phyloP scores from a whole-genome alignment of 1,140 invertebrate species.

The Pinna nobilis region DNA sequence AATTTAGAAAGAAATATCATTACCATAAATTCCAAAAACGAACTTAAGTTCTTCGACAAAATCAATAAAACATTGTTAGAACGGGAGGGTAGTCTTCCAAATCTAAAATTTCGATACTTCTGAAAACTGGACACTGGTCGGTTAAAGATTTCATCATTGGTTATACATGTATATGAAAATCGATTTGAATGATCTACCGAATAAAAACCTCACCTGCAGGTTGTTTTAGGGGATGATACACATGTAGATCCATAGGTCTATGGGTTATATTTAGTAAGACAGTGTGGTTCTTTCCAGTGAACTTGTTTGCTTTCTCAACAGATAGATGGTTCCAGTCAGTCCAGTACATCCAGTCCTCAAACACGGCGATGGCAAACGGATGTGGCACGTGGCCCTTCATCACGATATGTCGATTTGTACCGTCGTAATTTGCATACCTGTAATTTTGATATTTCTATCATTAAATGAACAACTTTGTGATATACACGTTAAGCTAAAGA shows the following conservation, averaged over 20 bases:
- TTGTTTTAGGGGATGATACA: constrained; percentile 89
- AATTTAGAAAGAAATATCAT: too few species aligned
- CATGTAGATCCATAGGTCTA: constrained; percentile 93
- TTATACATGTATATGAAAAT: too few species aligned
- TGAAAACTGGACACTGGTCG: background rate
- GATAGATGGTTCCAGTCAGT: constrained; percentile 94
- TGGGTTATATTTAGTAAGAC: constrained; percentile 95
- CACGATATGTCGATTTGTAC: constrained; percentile 82
- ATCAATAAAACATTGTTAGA: too few species aligned
- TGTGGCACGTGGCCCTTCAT: constrained; percentile 83
- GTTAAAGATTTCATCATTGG: background rate
- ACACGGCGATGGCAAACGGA: constrained; percentile 94
- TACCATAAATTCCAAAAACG: too few species aligned
- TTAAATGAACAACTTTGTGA: too few species aligned
- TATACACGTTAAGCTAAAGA: too few species aligned
- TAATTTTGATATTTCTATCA: too few species aligned
- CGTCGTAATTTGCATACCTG: constrained; percentile 86
- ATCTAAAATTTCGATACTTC: too few species aligned
- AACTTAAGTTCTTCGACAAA: too few species aligned
- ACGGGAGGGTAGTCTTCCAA: background rate
- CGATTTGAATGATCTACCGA: background rate
- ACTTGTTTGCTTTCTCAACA: constrained; percentile 97
- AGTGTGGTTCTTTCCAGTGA: constrained; percentile 95
- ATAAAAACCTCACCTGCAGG: constrained; percentile 49
- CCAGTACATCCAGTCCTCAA: constrained; percentile 97